phyloP scores from a whole-genome alignment of 2,797 vertebrate species.

The Myotis myotis region DNA sequence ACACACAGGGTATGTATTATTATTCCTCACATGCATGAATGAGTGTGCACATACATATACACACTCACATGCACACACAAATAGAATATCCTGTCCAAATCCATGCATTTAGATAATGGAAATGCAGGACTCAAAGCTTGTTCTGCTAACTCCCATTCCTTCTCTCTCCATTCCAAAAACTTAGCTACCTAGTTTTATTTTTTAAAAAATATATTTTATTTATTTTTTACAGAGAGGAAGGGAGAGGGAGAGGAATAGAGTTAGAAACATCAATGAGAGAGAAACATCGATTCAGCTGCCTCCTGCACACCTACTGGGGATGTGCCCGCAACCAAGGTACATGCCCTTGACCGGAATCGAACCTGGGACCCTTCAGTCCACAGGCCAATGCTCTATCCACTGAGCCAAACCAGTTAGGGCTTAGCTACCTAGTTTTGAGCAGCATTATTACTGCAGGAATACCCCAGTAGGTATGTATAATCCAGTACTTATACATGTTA shows the following conservation, averaged over 20 bases:
- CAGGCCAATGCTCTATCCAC: no score
- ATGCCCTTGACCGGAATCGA: no score
- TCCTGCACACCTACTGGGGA: no score
- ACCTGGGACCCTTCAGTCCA: no score
- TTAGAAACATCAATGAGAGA: no score
- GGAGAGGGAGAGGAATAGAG: no score
- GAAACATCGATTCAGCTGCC: no score
- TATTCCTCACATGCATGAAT: not conserved
- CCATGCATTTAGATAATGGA: not conserved
- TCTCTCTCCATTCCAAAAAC: not conserved
- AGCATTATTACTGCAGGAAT: not conserved
- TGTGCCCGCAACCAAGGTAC: no score
- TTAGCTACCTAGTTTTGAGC: not conserved
- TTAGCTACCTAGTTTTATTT: not conserved
- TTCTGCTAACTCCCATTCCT: not conserved
- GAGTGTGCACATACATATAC: not conserved
- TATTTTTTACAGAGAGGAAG: no score
- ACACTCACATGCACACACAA: not conserved
- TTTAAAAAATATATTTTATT: no score
- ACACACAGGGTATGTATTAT: not conserved
- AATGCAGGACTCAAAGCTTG: not conserved
- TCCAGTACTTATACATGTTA: not conserved
- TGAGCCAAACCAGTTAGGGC: no score
- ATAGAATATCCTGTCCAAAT: not conserved
- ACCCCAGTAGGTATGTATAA: not conserved